phyloP scores from a whole-genome alignment of 2,113 vertebrate species.

The Speoplatyrhinus poulsoni region DNA sequence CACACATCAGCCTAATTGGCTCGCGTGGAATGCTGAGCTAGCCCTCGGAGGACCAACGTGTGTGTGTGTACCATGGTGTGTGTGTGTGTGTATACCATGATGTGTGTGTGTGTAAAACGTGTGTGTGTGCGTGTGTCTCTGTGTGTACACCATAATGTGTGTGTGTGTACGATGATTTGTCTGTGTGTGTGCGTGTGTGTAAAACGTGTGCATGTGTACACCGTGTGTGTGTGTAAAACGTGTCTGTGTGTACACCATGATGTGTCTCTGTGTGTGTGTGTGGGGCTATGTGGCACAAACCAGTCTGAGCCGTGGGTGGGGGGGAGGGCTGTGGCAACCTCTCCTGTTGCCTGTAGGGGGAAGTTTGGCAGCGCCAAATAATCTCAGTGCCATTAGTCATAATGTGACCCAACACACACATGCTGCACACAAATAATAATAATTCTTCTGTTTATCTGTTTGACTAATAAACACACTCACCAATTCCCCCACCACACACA shows the following conservation, averaged over 20 bases:
- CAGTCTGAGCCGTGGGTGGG: too few relatives aligned
- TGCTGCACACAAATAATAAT: too few relatives aligned
- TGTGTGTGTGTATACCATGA: neutral
- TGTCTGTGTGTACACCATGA: too few relatives aligned
- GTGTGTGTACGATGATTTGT: conserved; percentile 14
- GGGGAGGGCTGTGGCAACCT: conserved; percentile 62
- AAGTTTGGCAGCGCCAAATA: conserved; percentile 58
- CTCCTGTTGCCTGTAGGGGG: conserved; percentile 48
- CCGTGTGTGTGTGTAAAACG: too few relatives aligned
- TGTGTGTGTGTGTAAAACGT: neutral
- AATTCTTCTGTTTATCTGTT: too few relatives aligned
- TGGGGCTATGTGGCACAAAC: too few relatives aligned
- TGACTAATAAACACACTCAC: neutral
- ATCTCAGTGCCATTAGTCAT: conserved; percentile 71
- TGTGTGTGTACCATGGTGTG: neutral
- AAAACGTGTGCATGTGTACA: too few relatives aligned
- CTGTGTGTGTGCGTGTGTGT: neutral
- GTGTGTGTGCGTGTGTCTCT: too few relatives aligned
- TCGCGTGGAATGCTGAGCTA: conserved; percentile 46
- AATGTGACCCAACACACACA: conserved; percentile 19
- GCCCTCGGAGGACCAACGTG: conserved; percentile 28
- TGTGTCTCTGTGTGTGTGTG: too few relatives aligned
- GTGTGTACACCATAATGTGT: too few relatives aligned
- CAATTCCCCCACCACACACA: neutral
- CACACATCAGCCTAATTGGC: conserved; percentile 67